Base-by-base conservation (phyloP, 2,797 vertebrate genomes). In the Pipistrellus kuhlii region DNA sequence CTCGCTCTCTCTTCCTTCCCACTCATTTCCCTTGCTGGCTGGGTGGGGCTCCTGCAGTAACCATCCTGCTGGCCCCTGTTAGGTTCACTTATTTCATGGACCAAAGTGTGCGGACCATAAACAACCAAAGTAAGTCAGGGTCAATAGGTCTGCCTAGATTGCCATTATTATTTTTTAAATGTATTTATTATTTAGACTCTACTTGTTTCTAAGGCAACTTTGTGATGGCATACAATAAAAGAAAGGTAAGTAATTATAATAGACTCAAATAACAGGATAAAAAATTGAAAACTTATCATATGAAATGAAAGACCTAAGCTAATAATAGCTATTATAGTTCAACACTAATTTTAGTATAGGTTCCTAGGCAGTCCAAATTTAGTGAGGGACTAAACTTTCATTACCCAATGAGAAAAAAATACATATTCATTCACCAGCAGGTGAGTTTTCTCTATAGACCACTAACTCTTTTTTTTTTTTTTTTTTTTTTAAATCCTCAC, bases 311-410 rank as follows among this genome's bases (percentile, higher is more conserved):
- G 83, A 57, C 6, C 20, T 68, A 64, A 23, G 53, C 38, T 96
- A 83, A 91, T 88, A 94, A 94, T 83, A 96, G 90, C 73, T 90
- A 38, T 48, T 77, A 77, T 27, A 62, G 18, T 62, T 81, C 77
- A 77, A 59, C 27, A 84, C 80, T 96, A 85, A 94, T 91, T 93
- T 97, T 89, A 92, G 91, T 81, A 77, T 71, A 38, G 55, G 27
- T 90, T 96, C 59, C 21, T 78, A 77, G 75, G 55, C 81, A 94
- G 83, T 94, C 51, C 87, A 92, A 72, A 76, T n/a, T 90, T 81
- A 76, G 71, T 30, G 35, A 96, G 46, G 69, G 53, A 21, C 23
- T 94, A 81, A 78, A 78, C 64, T 85, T 90, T 41, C 30, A 23
- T 73, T 48, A 48, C 14, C 32, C 77, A 32, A 73, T 84, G 23